phyloP scores from a whole-genome alignment of 1,140 invertebrate genomes.

The Neuroterus valhalla region DNA sequence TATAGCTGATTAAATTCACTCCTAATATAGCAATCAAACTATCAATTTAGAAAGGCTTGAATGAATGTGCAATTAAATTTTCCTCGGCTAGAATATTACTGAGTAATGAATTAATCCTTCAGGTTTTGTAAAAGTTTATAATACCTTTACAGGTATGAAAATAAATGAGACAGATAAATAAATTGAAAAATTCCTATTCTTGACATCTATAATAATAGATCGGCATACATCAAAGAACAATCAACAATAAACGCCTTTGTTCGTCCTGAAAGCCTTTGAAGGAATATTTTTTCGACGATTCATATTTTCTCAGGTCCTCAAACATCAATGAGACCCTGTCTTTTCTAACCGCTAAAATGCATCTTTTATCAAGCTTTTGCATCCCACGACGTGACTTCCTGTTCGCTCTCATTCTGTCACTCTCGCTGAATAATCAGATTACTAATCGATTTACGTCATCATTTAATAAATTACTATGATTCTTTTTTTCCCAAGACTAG shows the following conservation, averaged over 20 bases:
- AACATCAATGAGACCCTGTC: slow-evolving; percentile 57
- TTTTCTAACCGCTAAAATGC: slow-evolving; percentile 30
- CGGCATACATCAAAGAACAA: slow-evolving; percentile 55
- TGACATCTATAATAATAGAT: slow-evolving; percentile 34
- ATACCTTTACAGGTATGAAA: not conserved
- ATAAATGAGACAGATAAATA: too few species aligned
- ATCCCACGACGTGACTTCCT: slow-evolving; percentile 28
- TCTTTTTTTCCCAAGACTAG: slow-evolving; percentile 2
- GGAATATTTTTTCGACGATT: slow-evolving; percentile 42
- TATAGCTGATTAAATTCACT: slow-evolving; percentile 29
- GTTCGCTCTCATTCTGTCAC: slow-evolving; percentile 24
- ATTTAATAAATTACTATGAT: slow-evolving; percentile 9
- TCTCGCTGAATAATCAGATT: slow-evolving; percentile 7
- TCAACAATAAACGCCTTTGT: slow-evolving; percentile 64
- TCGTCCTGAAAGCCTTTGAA: slow-evolving; percentile 42
- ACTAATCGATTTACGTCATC: slow-evolving; percentile 4
- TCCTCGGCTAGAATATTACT: not conserved
- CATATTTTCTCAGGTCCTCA: slow-evolving; percentile 39
- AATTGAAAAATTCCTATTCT: slow-evolving; percentile 2
- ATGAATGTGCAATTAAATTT: slow-evolving; percentile 13
- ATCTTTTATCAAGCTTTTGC: slow-evolving; percentile 38
- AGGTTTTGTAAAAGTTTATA: not conserved
- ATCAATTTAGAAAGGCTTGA: slow-evolving; percentile 22
- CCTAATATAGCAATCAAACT: slow-evolving; percentile 9
- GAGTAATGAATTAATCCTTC: not conserved